Evolutionary conservation across 1,140 invertebrate species (phyloP), one percentile per base, ranked within the genome.

Genomic region (Panagrolaimus sp.): DNA sequence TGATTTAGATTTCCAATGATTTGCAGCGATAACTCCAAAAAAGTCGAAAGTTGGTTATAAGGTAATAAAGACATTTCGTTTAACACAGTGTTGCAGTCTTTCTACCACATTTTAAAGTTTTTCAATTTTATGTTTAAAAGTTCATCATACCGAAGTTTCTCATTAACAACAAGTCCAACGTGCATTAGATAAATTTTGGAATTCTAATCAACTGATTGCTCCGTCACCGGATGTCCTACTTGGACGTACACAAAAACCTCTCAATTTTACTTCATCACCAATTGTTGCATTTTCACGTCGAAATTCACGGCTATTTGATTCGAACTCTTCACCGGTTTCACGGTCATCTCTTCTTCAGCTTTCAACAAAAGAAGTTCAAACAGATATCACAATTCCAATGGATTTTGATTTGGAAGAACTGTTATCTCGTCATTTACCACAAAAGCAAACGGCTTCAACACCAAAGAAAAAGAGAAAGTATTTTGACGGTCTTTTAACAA

Each of bases 171-270:
- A 16, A 57, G 9, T 57, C 1, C 51, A 27, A 57, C 51, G 20
- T 20, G n/a, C n/a, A 13, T 4, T 13, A 2, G 51, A 57, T 20
- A 57, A 16, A 57, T 57, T 57, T 57, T 57, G 51, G 51, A 1
- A 11, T 20, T 11, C 14, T 3, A 57, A 20, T 27, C 11, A n/a
- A 27, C 51, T 25, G 11, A 57, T 57, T 57, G 51, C 51, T 13
- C 51, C 51, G n/a, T 57, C 51, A 27, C 51, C 51, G 51, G 27
- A 25, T 20, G 51, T 57, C 20, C 20, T n/a, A n/a, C n/a, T 57
- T 11, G 27, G 51, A 25, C 14, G 47, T 9, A 4, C 27, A 20
- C 27, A 25, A 25, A 11, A 25, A 27, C 27, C 16, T 9, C 16
- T 53, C 14, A 5, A 11, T 57, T 57, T 57, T 57, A 25, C 20